Percentiles rank a stretch among this genome's conserved stretches.
Conservation (phyloP, 2,797 vertebrate species). For the Poecilia wingei region DNA sequence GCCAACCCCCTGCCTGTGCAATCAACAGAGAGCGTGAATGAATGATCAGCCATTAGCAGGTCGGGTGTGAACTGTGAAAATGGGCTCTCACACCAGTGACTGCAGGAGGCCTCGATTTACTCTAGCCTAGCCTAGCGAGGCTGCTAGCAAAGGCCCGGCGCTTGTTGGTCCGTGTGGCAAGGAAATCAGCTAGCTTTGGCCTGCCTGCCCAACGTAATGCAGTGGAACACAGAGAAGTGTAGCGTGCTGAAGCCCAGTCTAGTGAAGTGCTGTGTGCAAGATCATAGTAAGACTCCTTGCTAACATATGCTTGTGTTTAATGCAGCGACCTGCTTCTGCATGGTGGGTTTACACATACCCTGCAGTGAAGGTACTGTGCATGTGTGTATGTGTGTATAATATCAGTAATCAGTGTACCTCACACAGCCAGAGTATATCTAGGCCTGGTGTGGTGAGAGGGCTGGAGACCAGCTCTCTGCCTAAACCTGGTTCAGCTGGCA, state of each 20-base stretch:
- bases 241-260: conserved; percentile 83
- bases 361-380: conserved; percentile 78
- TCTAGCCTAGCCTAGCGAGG: conserved; percentile 71
- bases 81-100: conserved; percentile 83
- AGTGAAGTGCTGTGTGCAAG: conserved; percentile 80
- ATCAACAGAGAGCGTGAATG: conserved; percentile 81
- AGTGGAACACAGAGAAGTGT: conserved; percentile 75
- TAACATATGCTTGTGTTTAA: conserved; percentile 84
- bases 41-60: conserved; percentile 84
- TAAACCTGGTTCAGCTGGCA: conserved; percentile 32
- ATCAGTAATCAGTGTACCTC: conserved; percentile 84
- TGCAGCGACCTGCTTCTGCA: conserved; percentile 85
- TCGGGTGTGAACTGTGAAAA: conserved; percentile 83
- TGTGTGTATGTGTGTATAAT: conserved; percentile 70
- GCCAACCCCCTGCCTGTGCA: conserved; percentile 80
- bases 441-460: conserved; percentile 71
- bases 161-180: conserved; percentile 40
- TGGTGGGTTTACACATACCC: conserved; percentile 81
- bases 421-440: conserved; percentile 82
- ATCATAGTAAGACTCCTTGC: conserved; percentile 82
- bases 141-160: conserved; percentile 59
- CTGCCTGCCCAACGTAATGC: conserved; percentile 70
- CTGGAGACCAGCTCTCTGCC: conserved; percentile 60
- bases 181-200: conserved; percentile 60
- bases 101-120: conserved; percentile 78